Percentiles rank a stretch among this genome's conserved stretches.
phyloP scores from a whole-genome alignment of 2,113 vertebrate species.

The Dipodomys merriami region DNA sequence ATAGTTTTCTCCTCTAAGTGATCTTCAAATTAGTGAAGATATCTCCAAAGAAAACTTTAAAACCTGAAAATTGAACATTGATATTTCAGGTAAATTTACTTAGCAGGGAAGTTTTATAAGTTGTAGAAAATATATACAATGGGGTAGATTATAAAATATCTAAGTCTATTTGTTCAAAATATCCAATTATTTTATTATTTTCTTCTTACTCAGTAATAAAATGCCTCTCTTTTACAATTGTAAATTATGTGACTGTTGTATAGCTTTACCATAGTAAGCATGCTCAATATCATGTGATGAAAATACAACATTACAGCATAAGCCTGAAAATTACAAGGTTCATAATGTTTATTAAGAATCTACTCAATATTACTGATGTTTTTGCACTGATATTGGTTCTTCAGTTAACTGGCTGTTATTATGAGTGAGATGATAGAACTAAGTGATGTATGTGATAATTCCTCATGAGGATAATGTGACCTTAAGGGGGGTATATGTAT shows the following conservation, averaged over 20 bases:
- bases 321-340: neutral
- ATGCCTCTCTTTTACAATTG: neutral
- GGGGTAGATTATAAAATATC: neutral
- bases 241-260: neutral
- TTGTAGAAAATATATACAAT: neutral
- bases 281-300: neutral
- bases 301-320: neutral
- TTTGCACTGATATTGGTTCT: neutral
- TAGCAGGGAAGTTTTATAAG: neutral
- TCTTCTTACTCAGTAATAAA: neutral
- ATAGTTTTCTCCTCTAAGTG: slow-evolving; percentile 39
- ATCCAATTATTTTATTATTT: neutral
- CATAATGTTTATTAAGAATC: neutral
- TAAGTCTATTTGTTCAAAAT: slow-evolving; percentile 8
- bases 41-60: slow-evolving; percentile 9
- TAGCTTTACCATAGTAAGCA: neutral
- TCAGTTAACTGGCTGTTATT: neutral
- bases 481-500: neutral
- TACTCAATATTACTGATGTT: neutral
- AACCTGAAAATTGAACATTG: neutral
- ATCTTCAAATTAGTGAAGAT: neutral
- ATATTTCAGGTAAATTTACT: neutral
- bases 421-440: neutral
- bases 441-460: neutral
- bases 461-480: neutral